These are phyloP conservation scores for Scaptodrosophila latifasciaeformis DNA, from an alignment of 2,888 invertebrate genomes.

Conservation along the genomic window DNA sequence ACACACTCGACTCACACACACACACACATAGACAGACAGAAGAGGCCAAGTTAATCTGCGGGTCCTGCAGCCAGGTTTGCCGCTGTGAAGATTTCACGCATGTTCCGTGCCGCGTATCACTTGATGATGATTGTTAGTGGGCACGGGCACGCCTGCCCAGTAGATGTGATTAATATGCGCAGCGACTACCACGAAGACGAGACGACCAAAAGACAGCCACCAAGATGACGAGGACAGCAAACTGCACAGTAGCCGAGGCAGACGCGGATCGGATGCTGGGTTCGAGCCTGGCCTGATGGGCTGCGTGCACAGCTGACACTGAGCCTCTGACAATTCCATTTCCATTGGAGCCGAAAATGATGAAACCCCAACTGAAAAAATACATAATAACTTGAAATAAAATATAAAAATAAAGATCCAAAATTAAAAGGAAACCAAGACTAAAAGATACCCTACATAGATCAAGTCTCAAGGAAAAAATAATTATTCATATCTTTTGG, in stretches of 20 bases:
- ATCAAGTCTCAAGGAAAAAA: too few relatives aligned
- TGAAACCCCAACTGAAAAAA: constrained; percentile 9
- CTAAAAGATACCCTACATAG: too few relatives aligned
- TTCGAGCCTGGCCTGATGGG: constrained; percentile 12
- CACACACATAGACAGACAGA: too few relatives aligned
- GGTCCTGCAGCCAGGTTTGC: constrained; percentile 5
- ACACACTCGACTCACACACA: constrained; percentile 1
- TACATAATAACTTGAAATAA: too few relatives aligned
- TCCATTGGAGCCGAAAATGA: constrained; percentile 37
- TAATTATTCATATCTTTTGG: too few relatives aligned
- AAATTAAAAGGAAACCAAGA: too few relatives aligned
- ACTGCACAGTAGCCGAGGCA: constrained; percentile 31
- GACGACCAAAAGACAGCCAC: constrained; percentile 1
- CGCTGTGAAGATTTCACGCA: constrained; percentile 60
- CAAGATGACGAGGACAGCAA: too few relatives aligned
- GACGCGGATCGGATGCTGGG: constrained; percentile 5
- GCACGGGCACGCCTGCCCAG: constrained; percentile 14
- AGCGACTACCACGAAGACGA: constrained; percentile 20
- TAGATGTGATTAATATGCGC: constrained; percentile 66
- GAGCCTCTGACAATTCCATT: constrained; percentile 71
- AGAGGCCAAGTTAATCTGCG: constrained; percentile 44
- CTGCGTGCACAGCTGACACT: constrained; percentile 67
- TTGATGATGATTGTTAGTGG: constrained; percentile 37
- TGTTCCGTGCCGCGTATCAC: constrained; percentile 66
- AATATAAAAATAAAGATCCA: too few relatives aligned